These are phyloP conservation scores for Drosophila stalkeri DNA, from an alignment of 2,888 invertebrate species.

Conservation along the genomic window DNA sequence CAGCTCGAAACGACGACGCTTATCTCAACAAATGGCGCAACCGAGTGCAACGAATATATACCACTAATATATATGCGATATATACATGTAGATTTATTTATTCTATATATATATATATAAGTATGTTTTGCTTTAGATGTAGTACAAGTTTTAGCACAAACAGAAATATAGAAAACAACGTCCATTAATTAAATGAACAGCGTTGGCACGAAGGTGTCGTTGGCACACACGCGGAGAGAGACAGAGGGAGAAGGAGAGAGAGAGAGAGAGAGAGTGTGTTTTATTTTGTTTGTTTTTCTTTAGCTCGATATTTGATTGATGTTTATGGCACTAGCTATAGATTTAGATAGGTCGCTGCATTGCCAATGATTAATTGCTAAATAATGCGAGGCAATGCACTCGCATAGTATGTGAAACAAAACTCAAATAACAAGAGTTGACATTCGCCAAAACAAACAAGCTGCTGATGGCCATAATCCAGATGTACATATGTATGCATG, in stretches of 20 bases:
- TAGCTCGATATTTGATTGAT: slow-evolving; percentile 55
- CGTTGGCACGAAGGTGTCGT: slow-evolving; percentile 16
- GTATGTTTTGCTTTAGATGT: slow-evolving; percentile 11
- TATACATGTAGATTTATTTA: background rate
- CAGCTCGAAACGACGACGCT: slow-evolving; percentile 37
- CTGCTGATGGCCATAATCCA: background rate
- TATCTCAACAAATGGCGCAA: slow-evolving; percentile 52
- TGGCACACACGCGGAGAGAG: background rate
- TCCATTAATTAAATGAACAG: slow-evolving; percentile 56
- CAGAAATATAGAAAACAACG: slow-evolving; percentile 31
- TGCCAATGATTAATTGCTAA: slow-evolving; percentile 50
- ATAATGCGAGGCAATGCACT: slow-evolving; percentile 57
- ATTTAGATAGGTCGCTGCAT: slow-evolving; percentile 21
- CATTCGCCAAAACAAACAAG: background rate
- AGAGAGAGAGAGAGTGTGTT: background rate
- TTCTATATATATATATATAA: background rate
- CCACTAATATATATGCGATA: slow-evolving; percentile 4
- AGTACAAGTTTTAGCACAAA: slow-evolving; percentile 54
- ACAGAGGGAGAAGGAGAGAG: no score
- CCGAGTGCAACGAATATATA: slow-evolving; percentile 60
- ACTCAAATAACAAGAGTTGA: slow-evolving; percentile 9
- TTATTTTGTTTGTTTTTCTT: slow-evolving; percentile 41
- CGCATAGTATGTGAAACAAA: slow-evolving; percentile 11
- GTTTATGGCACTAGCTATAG: slow-evolving; percentile 25
- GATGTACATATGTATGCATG: background rate